phyloP scores from a whole-genome alignment of 2,113 vertebrate genomes.

The Hirundichthys speculiger region DNA sequence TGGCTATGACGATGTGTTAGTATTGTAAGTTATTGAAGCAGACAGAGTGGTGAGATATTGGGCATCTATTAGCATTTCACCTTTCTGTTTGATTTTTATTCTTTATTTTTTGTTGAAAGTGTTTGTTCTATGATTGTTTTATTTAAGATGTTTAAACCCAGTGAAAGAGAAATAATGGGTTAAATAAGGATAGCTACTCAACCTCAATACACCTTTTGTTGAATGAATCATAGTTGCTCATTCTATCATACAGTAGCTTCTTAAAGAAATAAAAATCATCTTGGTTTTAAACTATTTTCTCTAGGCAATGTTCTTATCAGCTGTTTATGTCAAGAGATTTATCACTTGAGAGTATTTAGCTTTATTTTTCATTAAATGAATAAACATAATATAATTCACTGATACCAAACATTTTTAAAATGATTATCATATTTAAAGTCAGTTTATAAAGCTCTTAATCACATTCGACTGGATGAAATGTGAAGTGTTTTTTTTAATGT shows the following conservation, averaged over 20 bases:
- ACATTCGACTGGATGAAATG: too few species aligned
- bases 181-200: too few species aligned
- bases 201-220: too few species aligned
- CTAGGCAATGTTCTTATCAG: neutral
- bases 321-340: neutral
- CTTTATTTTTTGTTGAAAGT: too few species aligned
- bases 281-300: neutral
- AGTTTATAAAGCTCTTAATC: neutral
- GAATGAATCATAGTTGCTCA: too few species aligned
- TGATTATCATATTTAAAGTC: neutral
- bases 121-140: too few species aligned
- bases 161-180: too few species aligned
- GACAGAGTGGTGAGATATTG: neutral
- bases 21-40: slow-evolving; percentile 21
- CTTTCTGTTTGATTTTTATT: too few species aligned
- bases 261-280: neutral
- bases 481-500: neutral
- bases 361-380: too few species aligned
- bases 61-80: too few species aligned
- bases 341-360: neutral
- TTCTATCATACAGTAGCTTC: too few species aligned
- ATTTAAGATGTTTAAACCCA: too few species aligned
- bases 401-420: neutral
- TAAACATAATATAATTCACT: neutral
- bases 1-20: slow-evolving; percentile 21